Percentiles rank a stretch among this genome's conserved stretches.
Evolutionary conservation across 1,140 invertebrate genomes (phyloP).

Genomic region (Brachionus rotundiformis): DNA sequence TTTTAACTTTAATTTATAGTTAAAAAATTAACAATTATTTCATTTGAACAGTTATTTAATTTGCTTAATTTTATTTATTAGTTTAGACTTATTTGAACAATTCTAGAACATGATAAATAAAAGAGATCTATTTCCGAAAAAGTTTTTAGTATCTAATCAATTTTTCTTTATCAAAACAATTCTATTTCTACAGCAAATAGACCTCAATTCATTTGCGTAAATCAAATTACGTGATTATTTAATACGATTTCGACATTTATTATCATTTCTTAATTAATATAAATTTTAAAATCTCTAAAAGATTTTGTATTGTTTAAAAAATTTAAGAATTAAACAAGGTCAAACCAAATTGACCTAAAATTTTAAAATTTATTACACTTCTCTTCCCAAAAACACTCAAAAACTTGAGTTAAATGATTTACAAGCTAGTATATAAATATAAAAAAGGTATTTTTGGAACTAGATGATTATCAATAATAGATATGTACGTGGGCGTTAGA

Average conservation of each 20-base stretch:
- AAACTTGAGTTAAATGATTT: too few relatives aligned
- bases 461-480: not conserved
- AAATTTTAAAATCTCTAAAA: not conserved
- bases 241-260: not conserved
- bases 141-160: not conserved
- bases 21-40: too few relatives aligned
- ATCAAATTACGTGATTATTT: constrained; percentile 3
- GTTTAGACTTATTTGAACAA: not conserved
- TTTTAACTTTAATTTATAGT: not conserved
- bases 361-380: not conserved
- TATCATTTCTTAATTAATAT: not conserved
- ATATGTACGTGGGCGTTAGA: not conserved
- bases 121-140: constrained; percentile 8
- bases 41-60: not conserved
- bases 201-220: not conserved
- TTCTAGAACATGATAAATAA: not conserved
- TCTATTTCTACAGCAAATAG: constrained; percentile 1
- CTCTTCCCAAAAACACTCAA: not conserved
- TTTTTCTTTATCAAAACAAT: not conserved
- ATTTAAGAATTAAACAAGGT: not conserved
- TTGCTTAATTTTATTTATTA: not conserved
- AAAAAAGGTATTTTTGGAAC: not conserved
- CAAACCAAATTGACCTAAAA: not conserved
- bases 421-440: not conserved
- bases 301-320: not conserved